Evolutionary conservation across 2,888 invertebrate species (phyloP).

Genomic region (Lycophotia porphyrea): DNA sequence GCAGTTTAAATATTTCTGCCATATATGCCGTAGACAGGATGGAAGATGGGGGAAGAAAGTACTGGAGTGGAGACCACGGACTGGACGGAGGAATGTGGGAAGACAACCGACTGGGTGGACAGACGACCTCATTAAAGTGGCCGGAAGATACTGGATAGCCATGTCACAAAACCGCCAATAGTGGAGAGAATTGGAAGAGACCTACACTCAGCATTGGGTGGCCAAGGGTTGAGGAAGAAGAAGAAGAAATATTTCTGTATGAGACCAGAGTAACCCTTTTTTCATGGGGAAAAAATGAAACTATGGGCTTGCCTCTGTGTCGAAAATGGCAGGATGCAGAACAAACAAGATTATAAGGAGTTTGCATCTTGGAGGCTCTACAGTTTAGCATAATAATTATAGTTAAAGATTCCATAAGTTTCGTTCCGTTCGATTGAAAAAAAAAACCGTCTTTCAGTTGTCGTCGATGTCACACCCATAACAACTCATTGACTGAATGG

Average conservation of each 20-base stretch:
- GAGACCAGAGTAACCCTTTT: neutral
- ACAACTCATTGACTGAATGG: neutral
- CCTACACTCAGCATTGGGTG: no score
- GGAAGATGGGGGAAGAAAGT: no score
- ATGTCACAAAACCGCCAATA: no score
- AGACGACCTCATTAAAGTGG: no score
- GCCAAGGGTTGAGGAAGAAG: no score
- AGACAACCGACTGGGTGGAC: no score
- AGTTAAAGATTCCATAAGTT: neutral
- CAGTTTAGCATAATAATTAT: neutral
- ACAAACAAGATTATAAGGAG: neutral
- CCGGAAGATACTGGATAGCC: no score
- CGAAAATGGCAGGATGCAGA: neutral
- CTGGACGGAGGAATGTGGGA: no score
- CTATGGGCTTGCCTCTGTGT: neutral
- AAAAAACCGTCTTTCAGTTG: neutral
- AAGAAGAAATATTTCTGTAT: neutral
- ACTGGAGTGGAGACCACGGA: no score
- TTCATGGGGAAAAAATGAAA: neutral
- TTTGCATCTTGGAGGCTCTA: neutral
- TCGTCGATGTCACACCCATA: neutral
- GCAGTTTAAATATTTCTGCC: neutral
- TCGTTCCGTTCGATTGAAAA: neutral
- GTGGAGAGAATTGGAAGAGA: no score
- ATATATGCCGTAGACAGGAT: no score